phyloP scores from a whole-genome alignment of 2,113 vertebrate species.

The Equus przewalskii region DNA sequence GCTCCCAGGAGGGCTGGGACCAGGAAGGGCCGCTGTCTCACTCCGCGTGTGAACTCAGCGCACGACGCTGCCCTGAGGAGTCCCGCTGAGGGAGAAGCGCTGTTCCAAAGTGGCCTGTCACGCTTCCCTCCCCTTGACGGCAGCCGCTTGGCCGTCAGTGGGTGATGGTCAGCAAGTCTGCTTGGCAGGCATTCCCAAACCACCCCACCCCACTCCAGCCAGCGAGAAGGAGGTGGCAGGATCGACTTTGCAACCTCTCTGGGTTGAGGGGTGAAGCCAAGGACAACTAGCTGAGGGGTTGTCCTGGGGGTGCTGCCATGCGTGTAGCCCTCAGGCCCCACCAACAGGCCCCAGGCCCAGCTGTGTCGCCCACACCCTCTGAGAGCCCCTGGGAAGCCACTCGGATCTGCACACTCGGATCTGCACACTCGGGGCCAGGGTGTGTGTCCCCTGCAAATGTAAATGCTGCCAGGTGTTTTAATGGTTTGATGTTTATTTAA shows the following conservation, averaged over 20 bases:
- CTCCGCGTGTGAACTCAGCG: too few species aligned
- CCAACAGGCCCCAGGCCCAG: rapidly evolving
- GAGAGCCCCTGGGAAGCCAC: background rate
- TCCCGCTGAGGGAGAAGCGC: background rate
- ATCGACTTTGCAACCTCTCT: too few species aligned
- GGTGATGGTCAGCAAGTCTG: background rate
- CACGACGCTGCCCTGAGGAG: background rate
- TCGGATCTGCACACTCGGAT: background rate
- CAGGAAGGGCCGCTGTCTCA: background rate
- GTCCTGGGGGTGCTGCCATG: background rate
- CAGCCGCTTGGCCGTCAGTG: too few species aligned
- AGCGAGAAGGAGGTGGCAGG: too few species aligned
- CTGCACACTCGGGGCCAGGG: background rate
- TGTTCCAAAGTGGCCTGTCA: background rate
- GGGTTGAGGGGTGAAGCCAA: too few species aligned
- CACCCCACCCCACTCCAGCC: background rate
- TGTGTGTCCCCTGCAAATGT: rapidly evolving
- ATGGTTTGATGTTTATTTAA: background rate
- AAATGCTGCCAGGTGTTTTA: background rate
- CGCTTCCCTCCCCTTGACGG: background rate
- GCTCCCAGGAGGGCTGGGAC: background rate
- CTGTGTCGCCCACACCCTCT: rapidly evolving
- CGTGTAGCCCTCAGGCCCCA: too few species aligned
- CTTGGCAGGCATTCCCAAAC: background rate
- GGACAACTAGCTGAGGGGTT: background rate